phyloP scores from a whole-genome alignment of 2,797 vertebrate genomes.

The Benthosema pterotum region DNA sequence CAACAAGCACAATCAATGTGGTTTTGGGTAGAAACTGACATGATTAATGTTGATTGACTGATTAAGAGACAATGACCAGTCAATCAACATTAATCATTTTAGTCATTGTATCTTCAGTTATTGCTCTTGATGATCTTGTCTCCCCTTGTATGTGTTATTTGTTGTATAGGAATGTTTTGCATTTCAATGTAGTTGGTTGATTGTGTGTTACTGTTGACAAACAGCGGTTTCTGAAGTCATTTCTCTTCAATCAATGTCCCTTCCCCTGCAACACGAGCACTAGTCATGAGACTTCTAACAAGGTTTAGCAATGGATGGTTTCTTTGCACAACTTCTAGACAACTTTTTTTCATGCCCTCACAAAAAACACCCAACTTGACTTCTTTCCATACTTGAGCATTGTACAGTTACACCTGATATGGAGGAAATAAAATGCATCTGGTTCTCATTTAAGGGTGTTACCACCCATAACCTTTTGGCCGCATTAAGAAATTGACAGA shows the following conservation, averaged over 20 bases:
- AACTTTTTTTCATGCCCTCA: constrained; percentile 5
- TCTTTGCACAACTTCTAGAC: constrained; percentile 9
- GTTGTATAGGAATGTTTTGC: too few species aligned
- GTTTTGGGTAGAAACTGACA: not conserved
- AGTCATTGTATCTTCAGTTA: too few species aligned
- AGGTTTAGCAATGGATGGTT: not conserved
- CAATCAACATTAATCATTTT: too few species aligned
- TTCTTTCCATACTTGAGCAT: constrained; percentile 8
- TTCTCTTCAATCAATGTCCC: constrained; percentile 3
- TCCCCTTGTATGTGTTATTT: too few species aligned
- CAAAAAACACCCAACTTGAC: constrained; percentile 1
- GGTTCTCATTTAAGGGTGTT: not conserved
- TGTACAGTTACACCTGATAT: constrained; percentile 13
- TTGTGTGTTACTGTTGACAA: not conserved
- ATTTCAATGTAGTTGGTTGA: too few species aligned
- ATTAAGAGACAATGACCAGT: too few species aligned
- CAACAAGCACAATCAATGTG: not conserved
- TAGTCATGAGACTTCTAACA: constrained; percentile 21
- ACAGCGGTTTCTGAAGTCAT: constrained; percentile 27
- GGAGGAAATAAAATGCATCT: constrained; percentile 8
- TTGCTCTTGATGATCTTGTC: too few species aligned
- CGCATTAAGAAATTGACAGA: constrained; percentile 8
- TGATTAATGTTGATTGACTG: too few species aligned
- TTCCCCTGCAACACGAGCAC: constrained; percentile 25
- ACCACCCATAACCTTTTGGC: not conserved